Conservation (phyloP, 2,888 invertebrate species). For the Tricholauxania praeusta region DNA sequence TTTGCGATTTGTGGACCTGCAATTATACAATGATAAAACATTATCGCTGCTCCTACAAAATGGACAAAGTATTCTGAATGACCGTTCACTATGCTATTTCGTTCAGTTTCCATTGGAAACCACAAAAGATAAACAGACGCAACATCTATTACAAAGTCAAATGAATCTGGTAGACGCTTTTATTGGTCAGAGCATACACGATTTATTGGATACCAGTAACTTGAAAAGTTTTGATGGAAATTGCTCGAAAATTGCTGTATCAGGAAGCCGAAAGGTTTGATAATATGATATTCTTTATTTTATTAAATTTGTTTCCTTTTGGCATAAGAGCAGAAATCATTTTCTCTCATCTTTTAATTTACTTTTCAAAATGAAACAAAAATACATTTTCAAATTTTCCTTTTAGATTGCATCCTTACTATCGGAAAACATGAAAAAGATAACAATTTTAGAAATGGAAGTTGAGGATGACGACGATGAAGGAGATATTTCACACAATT, state of each 20-base stretch:
- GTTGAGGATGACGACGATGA: conserved; percentile 92
- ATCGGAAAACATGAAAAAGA: conserved; percentile 82
- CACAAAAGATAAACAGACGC: conserved; percentile 67
- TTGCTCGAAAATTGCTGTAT: conserved; percentile 82
- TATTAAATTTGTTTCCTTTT: conserved; percentile 41
- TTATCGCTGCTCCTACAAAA: conserved; percentile 79
- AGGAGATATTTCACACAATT: conserved; percentile 67
- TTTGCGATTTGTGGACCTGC: conserved; percentile 75
- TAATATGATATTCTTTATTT: background rate
- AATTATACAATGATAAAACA: conserved; percentile 77
- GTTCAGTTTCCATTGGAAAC: conserved; percentile 67
- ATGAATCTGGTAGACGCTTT: conserved; percentile 57
- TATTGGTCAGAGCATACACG: conserved; percentile 70
- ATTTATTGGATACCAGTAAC: conserved; percentile 68
- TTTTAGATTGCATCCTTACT: conserved; percentile 82
- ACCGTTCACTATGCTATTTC: conserved; percentile 68
- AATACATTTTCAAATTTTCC: conserved; percentile 26
- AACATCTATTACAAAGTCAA: conserved; percentile 54
- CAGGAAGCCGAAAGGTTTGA: conserved; percentile 74
- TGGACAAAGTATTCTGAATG: conserved; percentile 61
- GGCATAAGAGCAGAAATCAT: background rate
- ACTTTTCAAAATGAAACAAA: background rate
- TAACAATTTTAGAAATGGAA: conserved; percentile 92
- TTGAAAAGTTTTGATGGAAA: conserved; percentile 76
- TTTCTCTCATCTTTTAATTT: conserved; percentile 26